phyloP scores from a whole-genome alignment of 2,113 vertebrate genomes.

The Alligator sinensis region DNA sequence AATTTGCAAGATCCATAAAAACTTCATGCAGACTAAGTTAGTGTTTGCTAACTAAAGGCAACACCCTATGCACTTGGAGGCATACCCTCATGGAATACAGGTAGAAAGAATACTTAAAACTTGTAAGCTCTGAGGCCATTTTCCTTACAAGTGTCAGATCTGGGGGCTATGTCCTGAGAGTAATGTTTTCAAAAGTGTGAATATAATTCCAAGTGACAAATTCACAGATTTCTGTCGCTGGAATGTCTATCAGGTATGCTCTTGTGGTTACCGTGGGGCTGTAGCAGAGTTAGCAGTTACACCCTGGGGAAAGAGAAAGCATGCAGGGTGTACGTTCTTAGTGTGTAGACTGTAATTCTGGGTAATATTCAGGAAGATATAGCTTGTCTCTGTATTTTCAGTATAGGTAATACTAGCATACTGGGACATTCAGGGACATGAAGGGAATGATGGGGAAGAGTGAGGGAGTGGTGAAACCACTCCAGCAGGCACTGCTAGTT shows the following conservation, averaged over 20 bases:
- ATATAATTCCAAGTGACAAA: accelerated
- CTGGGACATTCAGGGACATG: accelerated
- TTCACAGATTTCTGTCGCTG: conserved; percentile 22
- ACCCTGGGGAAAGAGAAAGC: conserved; percentile 13
- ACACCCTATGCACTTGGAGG: neutral
- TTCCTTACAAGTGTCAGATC: neutral
- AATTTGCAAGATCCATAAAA: too few relatives aligned
- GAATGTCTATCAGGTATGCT: conserved; percentile 27
- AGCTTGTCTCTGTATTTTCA: neutral
- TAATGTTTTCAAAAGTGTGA: conserved; percentile 3
- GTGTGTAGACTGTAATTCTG: neutral
- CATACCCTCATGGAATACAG: neutral
- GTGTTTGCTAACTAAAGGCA: neutral
- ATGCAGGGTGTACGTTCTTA: neutral
- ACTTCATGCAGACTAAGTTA: neutral
- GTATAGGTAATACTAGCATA: neutral
- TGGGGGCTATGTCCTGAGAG: too few relatives aligned
- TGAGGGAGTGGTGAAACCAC: neutral
- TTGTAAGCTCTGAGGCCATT: neutral
- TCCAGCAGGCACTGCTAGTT: neutral
- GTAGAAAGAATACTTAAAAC: neutral
- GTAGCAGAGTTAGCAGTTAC: neutral
- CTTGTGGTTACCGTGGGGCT: accelerated
- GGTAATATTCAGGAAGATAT: neutral
- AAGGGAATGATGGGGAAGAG: neutral